Evolutionary conservation across 2,797 vertebrate species (phyloP), one percentile per base, ranked within the genome.

Genomic region (Aulostomus chinensis): DNA sequence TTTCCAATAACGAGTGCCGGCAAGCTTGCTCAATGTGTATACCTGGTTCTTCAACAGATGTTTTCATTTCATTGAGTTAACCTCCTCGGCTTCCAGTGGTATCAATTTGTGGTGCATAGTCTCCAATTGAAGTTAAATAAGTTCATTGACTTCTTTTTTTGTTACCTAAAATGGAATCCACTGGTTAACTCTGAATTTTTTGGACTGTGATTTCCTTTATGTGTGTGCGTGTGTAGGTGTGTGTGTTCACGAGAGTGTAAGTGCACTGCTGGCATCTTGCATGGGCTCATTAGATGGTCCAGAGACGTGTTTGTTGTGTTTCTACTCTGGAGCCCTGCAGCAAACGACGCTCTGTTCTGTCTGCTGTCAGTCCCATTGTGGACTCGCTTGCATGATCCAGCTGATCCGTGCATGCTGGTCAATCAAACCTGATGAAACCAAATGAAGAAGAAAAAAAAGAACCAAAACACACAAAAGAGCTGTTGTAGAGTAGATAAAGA

Each of bases 391-490:
- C 89, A 91, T 91, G 90, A 84, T 71, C 79, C 74, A 53, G 83
- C 84, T 80, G 80, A 75, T 70, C 76, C 88, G 71, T 90, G 91
- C 91, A 92, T 92, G 91, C 79, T 67, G 74, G 82, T 81, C 80
- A 78, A 84, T 80, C 84, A 84, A 85, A 84, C 81, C 86, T 81
- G 76, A 86, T 83, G 85, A 87, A 85, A 87, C 76, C 82, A 81
- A 85, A 68, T 48, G 73, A 67, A 72, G 77, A 68, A 62, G 36
- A 41, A 49, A 29, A 53, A 25, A 25, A 20, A 33, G 29, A 49
- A 32, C 16, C 40, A 41, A 57, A 31, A 22, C 14, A 16, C 17
- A 48, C 36, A 21, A 39, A 49, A 43, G 20, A 61, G 40, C 61
- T 69, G 60, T 58, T 8, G 4, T 74, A 73, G 66, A 67, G 45